A percentile compares a stretch with the other conserved stretches of the same genome.
Conservation (phyloP, 2,797 vertebrate genomes). For the Mus caroli region DNA sequence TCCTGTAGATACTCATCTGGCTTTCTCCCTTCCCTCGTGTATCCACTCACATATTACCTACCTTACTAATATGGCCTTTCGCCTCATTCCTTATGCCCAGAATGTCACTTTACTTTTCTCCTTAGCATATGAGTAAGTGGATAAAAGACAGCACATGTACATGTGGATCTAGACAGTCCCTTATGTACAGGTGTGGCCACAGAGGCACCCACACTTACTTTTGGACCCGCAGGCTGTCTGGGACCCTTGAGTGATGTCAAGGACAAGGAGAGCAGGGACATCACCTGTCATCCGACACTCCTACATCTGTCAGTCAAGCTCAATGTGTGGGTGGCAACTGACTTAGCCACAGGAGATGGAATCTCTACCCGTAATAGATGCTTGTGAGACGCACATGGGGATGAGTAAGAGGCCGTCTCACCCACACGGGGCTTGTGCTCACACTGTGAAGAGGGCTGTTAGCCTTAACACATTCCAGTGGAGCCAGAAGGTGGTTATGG, state of each 20-base stretch:
- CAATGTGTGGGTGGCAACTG: not conserved
- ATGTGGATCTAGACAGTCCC: not conserved
- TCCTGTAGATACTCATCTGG: not conserved
- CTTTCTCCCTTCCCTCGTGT: not conserved
- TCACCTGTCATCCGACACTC: not conserved
- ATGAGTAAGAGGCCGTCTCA: not conserved
- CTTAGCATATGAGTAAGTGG: not conserved
- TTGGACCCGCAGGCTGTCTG: not conserved
- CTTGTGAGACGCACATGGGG: not conserved
- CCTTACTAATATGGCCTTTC: not conserved
- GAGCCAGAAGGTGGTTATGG: not conserved
- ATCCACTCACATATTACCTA: not conserved
- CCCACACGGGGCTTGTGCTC: not conserved
- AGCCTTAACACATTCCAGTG: not conserved
- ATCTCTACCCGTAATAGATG: conserved; percentile 26
- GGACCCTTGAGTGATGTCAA: not conserved
- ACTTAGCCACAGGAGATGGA: not conserved
- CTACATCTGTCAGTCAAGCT: not conserved
- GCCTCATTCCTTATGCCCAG: not conserved
- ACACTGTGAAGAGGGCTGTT: not conserved
- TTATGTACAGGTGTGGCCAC: no score
- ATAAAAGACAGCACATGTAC: no score
- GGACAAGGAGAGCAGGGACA: no score
- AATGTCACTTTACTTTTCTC: not conserved
- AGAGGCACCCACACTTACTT: not conserved